Evolutionary conservation across 2,888 invertebrate genomes (phyloP).

Genomic region (Macropis europaea): DNA sequence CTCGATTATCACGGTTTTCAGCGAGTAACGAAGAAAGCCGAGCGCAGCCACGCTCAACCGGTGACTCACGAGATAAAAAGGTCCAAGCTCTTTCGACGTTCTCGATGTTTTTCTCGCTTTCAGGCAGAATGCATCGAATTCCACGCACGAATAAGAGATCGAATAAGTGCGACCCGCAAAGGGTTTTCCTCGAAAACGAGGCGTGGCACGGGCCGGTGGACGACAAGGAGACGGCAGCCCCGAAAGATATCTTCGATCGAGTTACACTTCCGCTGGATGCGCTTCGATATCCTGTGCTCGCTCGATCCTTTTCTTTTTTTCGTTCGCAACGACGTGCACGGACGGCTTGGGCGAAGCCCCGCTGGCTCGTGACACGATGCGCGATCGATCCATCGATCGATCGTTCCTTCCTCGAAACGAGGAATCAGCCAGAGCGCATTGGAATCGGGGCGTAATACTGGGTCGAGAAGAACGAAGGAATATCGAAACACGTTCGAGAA

Average conservation of each 20-base stretch:
- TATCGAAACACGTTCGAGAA: too few relatives aligned
- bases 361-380: not conserved
- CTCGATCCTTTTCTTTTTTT: not conserved
- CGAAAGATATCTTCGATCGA: constrained; percentile 33
- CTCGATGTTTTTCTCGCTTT: not conserved
- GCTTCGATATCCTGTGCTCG: constrained; percentile 40
- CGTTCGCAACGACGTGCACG: not conserved
- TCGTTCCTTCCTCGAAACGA: not conserved
- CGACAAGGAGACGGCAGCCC: not conserved
- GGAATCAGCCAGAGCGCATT: too few relatives aligned
- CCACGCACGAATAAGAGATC: not conserved
- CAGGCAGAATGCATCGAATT: constrained; percentile 16
- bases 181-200: not conserved
- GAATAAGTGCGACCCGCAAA: not conserved
- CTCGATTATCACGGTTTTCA: constrained; percentile 44
- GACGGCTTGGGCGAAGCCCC: not conserved
- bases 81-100: not conserved
- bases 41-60: constrained; percentile 30
- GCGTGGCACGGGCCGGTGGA: not conserved
- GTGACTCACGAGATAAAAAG: constrained; percentile 54
- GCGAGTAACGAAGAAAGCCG: constrained; percentile 21
- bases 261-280: constrained; percentile 54
- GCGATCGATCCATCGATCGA: not conserved
- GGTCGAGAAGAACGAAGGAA: too few relatives aligned
- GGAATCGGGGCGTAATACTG: too few relatives aligned